Base-by-base conservation (phyloP, 2,113 vertebrate species). In the Trematocara variabile region DNA sequence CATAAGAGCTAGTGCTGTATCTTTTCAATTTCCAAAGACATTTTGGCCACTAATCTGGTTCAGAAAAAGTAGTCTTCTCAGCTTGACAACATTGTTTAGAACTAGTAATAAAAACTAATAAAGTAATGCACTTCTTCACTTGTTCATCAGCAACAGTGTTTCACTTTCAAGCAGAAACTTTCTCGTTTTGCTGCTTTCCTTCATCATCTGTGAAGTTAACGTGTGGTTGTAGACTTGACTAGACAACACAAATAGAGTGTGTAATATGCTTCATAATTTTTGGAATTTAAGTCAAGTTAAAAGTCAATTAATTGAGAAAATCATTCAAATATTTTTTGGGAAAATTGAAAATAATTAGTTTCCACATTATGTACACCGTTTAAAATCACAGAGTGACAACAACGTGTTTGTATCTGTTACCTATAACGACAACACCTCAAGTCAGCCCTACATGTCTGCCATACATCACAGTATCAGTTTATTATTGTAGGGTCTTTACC, bases 321-420 rank as follows among this genome's bases (percentile, higher is more conserved):
- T 68, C 1, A 39, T 68, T 68, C 6, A 39, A 7, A 68, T 41
- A 22, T 22, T 13, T 20, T 13, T 20, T 28, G 22, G 7, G 20
- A 70, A 28, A 70, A 16, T 44, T 25, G 12, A 25, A 70, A 44
- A 70, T 6, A 25, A 44, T 9, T 25, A 16, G 12, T 28, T 65
- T 65, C 18, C 33, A 65, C 34, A 68, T 18, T 8, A 3, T 20
- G 1, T 0, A 65, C n/a, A 65, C 4, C 10, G 1, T 68, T 44
- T 70, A 14, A 16, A 44, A 44, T 41, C 63, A 44, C 37, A 4
- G 37, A 3, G 20, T 25, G 39, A 44, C n/a, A 25, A 25, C 39
- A 44, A 13, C 3, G 13, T 70, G 11, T 60, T 11, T 63, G 8
- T 20, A 37, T 63, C 16, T 37, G 18, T 70, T 70, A 70, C 65